Base-by-base conservation (phyloP, 1,140 invertebrate genomes). In the Saccostrea cuccullata region DNA sequence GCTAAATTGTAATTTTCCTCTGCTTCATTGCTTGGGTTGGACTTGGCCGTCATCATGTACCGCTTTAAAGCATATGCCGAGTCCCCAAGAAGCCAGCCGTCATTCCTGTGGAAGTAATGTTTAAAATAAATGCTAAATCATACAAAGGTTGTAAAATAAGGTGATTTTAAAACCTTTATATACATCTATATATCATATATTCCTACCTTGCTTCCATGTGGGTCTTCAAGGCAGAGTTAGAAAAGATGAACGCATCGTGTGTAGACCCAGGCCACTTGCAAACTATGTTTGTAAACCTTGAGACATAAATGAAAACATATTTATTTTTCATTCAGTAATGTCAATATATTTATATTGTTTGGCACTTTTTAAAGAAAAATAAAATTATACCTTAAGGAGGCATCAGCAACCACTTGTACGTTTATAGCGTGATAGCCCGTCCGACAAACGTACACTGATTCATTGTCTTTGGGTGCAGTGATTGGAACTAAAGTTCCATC, bases 401-500 rank as follows among this genome's bases (percentile, higher is more conserved):
- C 23, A 84, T 84, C 83, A 56, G 47, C 83, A 84, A 84, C 83
- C 30, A 67, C 84, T 26, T 89, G 89, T 13, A 89, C 86, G 67
- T 89, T 89, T 17, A 87, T 70, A 6, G 86, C 64, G 85, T 89
- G 89, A 47, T 60, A 89, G 9, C 84, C 84, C 58, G 82, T 89
- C 70, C 86, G 55, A 60, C 89, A 89, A 8, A 87, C 56, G 47
- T 85, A 89, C 6, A 15, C 20, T 13, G 83, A 55, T 55, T 87
- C 87, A 70, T 87, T 70, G 26, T 55, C 84, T 20, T 15, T 20
- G 11, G 84, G 67, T 55, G 56, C 89, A 20, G 67, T 60, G 9
- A 88, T 86, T 23, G 86, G 56, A 70, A 90, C 88, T 15, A 88
- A 84, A 3, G 87, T 88, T 3, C 85, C 85, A 64, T 87, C 87